These are phyloP conservation scores for Callospermophilus lateralis DNA, from an alignment of 2,113 vertebrate genomes.

Conservation along the genomic window DNA sequence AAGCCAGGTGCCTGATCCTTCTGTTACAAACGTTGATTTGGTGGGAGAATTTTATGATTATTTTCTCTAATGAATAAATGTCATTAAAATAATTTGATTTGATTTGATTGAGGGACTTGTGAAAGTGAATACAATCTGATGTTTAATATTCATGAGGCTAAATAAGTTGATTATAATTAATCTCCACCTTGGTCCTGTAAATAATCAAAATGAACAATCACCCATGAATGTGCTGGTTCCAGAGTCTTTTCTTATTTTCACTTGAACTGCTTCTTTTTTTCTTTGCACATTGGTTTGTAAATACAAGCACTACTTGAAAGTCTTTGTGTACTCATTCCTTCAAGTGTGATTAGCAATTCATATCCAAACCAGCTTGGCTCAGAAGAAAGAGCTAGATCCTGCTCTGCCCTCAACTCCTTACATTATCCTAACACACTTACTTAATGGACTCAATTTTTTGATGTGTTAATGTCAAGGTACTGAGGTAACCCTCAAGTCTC, in stretches of 20 bases:
- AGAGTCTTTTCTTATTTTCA: slow-evolving; percentile 10
- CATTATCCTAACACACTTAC: neutral
- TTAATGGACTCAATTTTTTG: neutral
- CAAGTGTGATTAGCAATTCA: neutral
- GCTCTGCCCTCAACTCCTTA: neutral
- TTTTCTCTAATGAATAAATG: slow-evolving; percentile 46
- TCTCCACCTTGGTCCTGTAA: neutral
- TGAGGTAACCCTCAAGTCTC: neutral
- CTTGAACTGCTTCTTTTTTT: neutral
- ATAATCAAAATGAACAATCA: slow-evolving; percentile 46
- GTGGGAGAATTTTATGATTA: neutral
- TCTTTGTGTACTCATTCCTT: neutral
- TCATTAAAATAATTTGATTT: slow-evolving; percentile 25
- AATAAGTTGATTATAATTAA: slow-evolving; percentile 43
- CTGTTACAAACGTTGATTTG: slow-evolving; percentile 41
- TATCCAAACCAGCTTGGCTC: neutral
- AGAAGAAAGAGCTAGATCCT: neutral
- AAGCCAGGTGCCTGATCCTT: neutral
- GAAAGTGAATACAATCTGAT: slow-evolving; percentile 47
- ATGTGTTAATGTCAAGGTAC: neutral
- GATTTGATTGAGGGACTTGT: neutral
- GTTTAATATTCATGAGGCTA: slow-evolving; percentile 35
- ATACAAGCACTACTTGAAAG: slow-evolving; percentile 29
- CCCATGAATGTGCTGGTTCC: neutral
- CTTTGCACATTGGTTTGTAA: neutral